Evolutionary conservation across 2,797 vertebrate genomes (phyloP).

Genomic region (Selene dorsalis): DNA sequence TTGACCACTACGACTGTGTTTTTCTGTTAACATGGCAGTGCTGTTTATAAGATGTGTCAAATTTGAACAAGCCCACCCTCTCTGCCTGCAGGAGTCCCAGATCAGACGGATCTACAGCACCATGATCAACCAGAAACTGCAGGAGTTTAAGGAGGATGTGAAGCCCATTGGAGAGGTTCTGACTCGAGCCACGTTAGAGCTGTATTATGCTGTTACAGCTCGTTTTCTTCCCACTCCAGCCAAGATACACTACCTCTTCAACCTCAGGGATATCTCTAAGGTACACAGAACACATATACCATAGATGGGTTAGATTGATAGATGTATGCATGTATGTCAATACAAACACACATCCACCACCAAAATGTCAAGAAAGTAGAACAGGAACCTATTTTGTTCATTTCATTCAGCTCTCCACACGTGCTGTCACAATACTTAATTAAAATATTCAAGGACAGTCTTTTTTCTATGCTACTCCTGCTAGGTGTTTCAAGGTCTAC

Average conservation of each 20-base stretch:
- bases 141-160: slow-evolving; percentile 89
- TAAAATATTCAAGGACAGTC: neutral
- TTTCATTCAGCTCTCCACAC: neutral
- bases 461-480: neutral
- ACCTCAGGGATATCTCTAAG: slow-evolving; percentile 94
- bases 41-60: slow-evolving; percentile 6
- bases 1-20: neutral
- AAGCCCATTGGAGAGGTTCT: slow-evolving; percentile 88
- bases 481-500: slow-evolving; percentile 92
- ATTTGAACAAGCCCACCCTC: neutral
- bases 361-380: neutral
- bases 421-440: neutral
- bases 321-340: neutral
- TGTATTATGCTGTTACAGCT: slow-evolving; percentile 85
- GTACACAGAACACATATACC: slow-evolving; percentile 53
- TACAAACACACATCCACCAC: neutral
- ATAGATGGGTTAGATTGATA: neutral
- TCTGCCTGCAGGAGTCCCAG: slow-evolving; percentile 85
- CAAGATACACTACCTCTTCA: slow-evolving; percentile 94
- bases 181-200: slow-evolving; percentile 88
- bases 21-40: neutral
- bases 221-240: slow-evolving; percentile 91
- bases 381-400: neutral
- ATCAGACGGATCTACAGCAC: slow-evolving; percentile 88
- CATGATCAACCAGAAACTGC: slow-evolving; percentile 92